Evolutionary conservation across 1,140 invertebrate species (phyloP).

Genomic region (Dreissena polymorpha): DNA sequence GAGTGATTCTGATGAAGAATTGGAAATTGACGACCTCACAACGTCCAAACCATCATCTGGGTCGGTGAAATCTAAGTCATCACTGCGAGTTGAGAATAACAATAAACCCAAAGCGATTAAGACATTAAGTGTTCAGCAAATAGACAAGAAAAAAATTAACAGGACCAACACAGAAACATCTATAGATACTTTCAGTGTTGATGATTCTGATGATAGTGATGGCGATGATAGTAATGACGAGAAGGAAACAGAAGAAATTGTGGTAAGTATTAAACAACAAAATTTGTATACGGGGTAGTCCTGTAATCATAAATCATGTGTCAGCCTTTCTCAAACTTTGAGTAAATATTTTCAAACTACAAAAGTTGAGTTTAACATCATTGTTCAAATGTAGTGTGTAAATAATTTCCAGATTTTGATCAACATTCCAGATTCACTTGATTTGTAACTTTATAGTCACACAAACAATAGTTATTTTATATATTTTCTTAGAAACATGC

Average conservation of each 20-base stretch:
- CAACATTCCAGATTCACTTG: too few species aligned
- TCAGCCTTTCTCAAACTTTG: too few species aligned
- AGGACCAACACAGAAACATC: conserved; percentile 33
- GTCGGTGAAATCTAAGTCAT: conserved; percentile 1
- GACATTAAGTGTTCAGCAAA: conserved; percentile 43
- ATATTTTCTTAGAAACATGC: too few species aligned
- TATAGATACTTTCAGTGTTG: conserved; percentile 13
- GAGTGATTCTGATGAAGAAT: conserved; percentile 57
- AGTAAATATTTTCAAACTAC: too few species aligned
- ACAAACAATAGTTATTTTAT: too few species aligned
- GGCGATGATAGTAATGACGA: conserved; percentile 54
- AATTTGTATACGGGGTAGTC: background rate
- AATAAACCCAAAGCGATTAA: conserved; percentile 39
- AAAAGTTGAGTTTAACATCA: too few species aligned
- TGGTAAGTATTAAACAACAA: conserved; percentile 24
- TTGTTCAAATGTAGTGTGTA: too few species aligned
- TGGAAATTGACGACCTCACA: background rate
- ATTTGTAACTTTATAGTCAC: too few species aligned
- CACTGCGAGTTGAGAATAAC: background rate
- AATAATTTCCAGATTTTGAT: too few species aligned
- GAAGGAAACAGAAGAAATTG: conserved; percentile 38
- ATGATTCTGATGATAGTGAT: conserved; percentile 51
- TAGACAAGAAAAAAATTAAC: conserved; percentile 29
- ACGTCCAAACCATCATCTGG: background rate
- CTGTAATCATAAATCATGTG: too few species aligned